Percentiles rank a stretch among this genome's conserved stretches.
Evolutionary conservation across 1,140 invertebrate species (phyloP).

Genomic region (Drosophila nikananu): DNA sequence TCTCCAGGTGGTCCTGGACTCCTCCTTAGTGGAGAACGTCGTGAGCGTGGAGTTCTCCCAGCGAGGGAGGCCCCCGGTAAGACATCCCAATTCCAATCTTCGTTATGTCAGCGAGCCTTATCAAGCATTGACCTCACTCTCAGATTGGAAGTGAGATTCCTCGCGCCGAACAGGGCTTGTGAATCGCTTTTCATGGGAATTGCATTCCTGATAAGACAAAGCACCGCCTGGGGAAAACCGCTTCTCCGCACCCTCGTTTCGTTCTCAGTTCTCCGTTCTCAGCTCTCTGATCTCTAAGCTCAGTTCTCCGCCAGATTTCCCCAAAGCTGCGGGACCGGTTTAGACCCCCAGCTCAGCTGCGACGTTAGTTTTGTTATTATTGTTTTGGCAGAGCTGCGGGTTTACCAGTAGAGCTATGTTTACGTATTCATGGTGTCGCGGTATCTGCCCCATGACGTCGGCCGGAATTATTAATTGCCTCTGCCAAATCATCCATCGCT

Average conservation of each 20-base stretch:
- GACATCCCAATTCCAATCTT: constrained; percentile 3
- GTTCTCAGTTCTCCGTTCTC: constrained; percentile 9
- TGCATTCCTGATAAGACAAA: constrained; percentile 47
- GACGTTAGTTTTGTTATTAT: constrained; percentile 11
- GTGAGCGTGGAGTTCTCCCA: constrained; percentile 60
- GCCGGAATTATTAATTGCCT: background rate
- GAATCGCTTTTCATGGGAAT: constrained; percentile 23
- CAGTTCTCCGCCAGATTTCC: constrained; percentile 10
- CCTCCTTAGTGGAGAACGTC: constrained; percentile 28
- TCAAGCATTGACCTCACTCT: constrained; percentile 53
- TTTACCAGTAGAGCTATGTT: constrained; percentile 44
- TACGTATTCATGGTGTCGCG: constrained; percentile 10
- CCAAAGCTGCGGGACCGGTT: constrained; percentile 38
- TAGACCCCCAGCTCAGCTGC: constrained; percentile 5
- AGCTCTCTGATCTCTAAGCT: constrained; percentile 4
- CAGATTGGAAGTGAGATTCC: constrained; percentile 43
- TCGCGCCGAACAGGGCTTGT: constrained; percentile 4
- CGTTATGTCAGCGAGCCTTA: constrained; percentile 31
- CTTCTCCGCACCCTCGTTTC: background rate
- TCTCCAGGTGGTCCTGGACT: constrained; percentile 40
- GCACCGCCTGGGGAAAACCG: constrained; percentile 22
- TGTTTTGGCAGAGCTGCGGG: constrained; percentile 16
- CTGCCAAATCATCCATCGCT: background rate
- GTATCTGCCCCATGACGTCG: constrained; percentile 2
- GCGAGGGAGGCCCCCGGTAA: constrained; percentile 46